Percentiles rank a stretch among this genome's conserved stretches.
phyloP scores from a whole-genome alignment of 2,113 vertebrate genomes.

The Cariama cristata region DNA sequence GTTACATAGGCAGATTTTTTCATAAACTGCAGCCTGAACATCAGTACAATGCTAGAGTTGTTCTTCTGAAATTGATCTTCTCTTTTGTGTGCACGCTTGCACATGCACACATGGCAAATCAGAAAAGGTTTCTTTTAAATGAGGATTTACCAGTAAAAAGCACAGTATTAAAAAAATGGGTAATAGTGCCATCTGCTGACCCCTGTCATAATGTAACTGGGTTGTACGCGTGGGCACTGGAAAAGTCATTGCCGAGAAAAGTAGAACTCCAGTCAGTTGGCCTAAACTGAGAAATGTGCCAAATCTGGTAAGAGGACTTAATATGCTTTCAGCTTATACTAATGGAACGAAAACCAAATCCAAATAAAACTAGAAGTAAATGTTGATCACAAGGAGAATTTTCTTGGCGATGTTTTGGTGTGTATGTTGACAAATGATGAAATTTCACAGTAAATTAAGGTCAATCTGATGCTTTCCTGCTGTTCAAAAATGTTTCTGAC shows the following conservation, averaged over 20 bases:
- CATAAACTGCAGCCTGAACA: not conserved
- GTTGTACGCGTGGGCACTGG: not conserved
- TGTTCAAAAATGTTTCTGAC: not conserved
- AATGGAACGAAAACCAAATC: not conserved
- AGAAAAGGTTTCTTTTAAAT: not conserved
- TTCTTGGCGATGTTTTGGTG: not conserved
- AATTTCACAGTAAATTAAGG: not conserved
- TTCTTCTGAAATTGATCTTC: not conserved
- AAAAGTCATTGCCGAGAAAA: not conserved
- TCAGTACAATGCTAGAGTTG: not conserved
- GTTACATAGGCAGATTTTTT: not conserved
- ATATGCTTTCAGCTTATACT: not conserved
- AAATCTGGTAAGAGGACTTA: not conserved
- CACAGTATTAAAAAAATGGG: not conserved
- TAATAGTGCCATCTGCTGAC: constrained; percentile 66
- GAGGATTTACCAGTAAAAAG: not conserved
- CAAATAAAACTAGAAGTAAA: not conserved
- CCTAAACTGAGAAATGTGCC: not conserved
- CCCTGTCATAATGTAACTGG: not conserved
- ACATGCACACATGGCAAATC: not conserved
- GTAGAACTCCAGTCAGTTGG: not conserved
- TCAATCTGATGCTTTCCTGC: not conserved
- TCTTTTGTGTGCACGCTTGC: not conserved
- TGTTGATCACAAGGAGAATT: not conserved
- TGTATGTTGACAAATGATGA: not conserved